These are phyloP conservation scores for Odobenus rosmarus DNA, from an alignment of 2,113 vertebrate genomes.

Conservation along the genomic window DNA sequence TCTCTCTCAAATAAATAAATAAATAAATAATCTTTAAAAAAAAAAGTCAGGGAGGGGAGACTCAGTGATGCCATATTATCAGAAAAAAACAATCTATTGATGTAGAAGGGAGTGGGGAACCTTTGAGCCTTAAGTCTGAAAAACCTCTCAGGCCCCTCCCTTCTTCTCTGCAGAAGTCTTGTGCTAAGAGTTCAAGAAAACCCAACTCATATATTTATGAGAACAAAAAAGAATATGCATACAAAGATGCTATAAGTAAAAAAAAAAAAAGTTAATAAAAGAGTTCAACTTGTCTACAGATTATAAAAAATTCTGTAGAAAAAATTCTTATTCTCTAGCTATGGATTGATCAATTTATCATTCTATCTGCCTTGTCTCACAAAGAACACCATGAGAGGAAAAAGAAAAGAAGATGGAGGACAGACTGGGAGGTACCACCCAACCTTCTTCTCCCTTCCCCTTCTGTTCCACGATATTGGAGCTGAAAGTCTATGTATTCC, in stretches of 20 bases:
- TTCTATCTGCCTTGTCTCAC: not conserved
- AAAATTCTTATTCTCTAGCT: not conserved
- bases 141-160: not conserved
- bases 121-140: not conserved
- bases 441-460: not conserved
- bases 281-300: not conserved
- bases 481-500: not conserved
- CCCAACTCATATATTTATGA: not conserved
- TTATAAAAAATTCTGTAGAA: not conserved
- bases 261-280: not conserved
- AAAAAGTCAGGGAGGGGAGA: not conserved
- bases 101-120: not conserved
- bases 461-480: not conserved
- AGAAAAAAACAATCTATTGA: not conserved
- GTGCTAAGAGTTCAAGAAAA: not conserved
- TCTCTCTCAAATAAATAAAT: not conserved
- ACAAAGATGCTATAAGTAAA: not conserved
- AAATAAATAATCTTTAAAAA: not conserved
- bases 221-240: not conserved
- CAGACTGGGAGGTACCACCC: not conserved
- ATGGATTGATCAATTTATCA: not conserved
- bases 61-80: not conserved
- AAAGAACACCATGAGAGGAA: not conserved
- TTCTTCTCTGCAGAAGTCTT: not conserved
- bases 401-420: not conserved